A percentile compares a stretch with the other conserved stretches of the same genome.
Conservation (phyloP, 2,113 vertebrate species). For the Cisticola juncidis region DNA sequence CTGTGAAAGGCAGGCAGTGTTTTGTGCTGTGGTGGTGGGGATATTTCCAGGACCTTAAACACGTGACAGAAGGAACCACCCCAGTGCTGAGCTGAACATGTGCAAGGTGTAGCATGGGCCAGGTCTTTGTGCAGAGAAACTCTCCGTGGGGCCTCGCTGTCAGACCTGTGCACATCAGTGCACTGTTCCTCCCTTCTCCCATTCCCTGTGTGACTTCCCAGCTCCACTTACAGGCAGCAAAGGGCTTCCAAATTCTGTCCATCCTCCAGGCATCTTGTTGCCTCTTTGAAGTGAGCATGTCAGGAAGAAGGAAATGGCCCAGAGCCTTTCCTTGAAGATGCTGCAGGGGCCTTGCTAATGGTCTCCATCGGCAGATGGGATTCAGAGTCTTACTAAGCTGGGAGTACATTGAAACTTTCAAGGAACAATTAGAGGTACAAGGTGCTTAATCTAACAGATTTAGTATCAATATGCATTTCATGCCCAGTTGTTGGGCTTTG, state of each 20-base stretch:
- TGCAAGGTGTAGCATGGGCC: not conserved
- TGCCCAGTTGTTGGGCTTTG: not conserved
- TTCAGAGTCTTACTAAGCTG: not conserved
- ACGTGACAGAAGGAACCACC: rapidly evolving
- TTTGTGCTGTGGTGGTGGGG: not conserved
- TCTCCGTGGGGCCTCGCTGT: rapidly evolving
- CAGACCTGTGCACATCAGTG: not conserved
- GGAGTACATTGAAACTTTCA: not conserved
- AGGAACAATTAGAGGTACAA: not conserved
- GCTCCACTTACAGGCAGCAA: not conserved
- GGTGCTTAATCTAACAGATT: not conserved
- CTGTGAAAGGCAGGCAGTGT: not conserved
- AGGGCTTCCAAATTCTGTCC: not conserved
- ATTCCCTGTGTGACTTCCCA: not conserved
- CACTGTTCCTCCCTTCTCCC: not conserved
- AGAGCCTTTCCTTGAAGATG: conserved; percentile 10
- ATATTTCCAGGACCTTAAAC: not conserved
- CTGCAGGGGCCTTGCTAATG: not conserved
- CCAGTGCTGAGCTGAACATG: not conserved
- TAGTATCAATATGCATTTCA: not conserved
- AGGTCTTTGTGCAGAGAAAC: not conserved
- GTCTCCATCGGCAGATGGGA: not conserved
- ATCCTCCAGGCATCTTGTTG: not conserved
- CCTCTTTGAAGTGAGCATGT: not conserved
- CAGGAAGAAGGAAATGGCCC: not conserved